phyloP scores from a whole-genome alignment of 2,888 invertebrate species.

The Scrobipalpa atriplicella region DNA sequence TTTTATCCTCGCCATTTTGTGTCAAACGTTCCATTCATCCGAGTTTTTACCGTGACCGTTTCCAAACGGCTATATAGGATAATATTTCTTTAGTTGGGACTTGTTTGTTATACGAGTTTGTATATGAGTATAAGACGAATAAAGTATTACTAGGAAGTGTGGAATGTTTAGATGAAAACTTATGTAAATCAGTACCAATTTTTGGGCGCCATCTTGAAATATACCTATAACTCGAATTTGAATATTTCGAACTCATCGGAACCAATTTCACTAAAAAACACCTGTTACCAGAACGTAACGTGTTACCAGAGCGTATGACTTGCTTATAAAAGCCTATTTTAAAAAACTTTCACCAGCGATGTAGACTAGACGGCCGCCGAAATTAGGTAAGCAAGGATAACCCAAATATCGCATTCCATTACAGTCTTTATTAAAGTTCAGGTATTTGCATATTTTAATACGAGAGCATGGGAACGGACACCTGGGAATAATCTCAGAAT shows the following conservation, averaged over 20 bases:
- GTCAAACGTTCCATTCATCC: constrained; percentile 8
- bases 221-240: too few relatives aligned
- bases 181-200: too few relatives aligned
- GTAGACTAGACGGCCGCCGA: background rate
- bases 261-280: too few relatives aligned
- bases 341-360: background rate
- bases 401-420: constrained; percentile 12
- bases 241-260: too few relatives aligned
- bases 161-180: too few relatives aligned
- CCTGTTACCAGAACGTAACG: too few relatives aligned
- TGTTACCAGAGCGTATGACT: too few relatives aligned
- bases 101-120: too few relatives aligned
- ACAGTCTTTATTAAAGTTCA: constrained; percentile 9
- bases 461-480: constrained; percentile 40
- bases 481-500: constrained; percentile 32
- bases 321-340: too few relatives aligned
- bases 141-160: too few relatives aligned
- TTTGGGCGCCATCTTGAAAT: too few relatives aligned
- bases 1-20: constrained; percentile 1
- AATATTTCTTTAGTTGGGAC: background rate
- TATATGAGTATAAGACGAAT: too few relatives aligned
- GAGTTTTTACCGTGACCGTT: background rate
- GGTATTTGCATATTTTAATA: constrained; percentile 40
- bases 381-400: background rate
- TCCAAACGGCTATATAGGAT: background rate